Evolutionary conservation across 30 jellyfish, hydroid and myxozoan species (phyloP).

Genomic region (Chironex yamaguchii): DNA sequence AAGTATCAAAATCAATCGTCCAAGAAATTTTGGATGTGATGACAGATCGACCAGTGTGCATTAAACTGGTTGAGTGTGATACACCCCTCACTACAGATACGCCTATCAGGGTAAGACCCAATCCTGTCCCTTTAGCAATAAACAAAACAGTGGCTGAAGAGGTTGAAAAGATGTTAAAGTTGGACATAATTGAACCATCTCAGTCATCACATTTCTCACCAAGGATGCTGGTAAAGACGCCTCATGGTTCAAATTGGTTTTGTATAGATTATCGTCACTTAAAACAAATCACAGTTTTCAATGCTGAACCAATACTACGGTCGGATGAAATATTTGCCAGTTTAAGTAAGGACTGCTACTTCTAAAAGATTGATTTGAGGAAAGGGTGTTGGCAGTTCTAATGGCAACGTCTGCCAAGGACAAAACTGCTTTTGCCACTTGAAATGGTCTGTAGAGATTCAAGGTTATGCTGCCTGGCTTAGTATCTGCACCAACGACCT

Average conservation of each 20-base stretch:
- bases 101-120: background rate
- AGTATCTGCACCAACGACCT: background rate
- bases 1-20: conserved; percentile 18
- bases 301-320: background rate
- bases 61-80: conserved; percentile 11
- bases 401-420: background rate
- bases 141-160: background rate
- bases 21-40: conserved; percentile 36
- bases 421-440: background rate
- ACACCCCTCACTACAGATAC: too few species aligned
- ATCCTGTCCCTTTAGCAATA: background rate
- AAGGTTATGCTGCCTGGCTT: background rate
- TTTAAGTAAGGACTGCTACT: background rate
- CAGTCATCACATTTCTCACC: background rate
- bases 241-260: background rate
- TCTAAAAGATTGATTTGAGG: background rate
- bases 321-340: background rate
- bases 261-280: background rate
- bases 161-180: background rate
- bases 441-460: background rate
- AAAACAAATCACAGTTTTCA: background rate
- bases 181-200: background rate
- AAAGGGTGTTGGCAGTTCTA: background rate
- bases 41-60: conserved; percentile 54
- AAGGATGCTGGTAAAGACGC: background rate